Evolutionary conservation across 2,888 invertebrate species (phyloP).

Genomic region (Brenthis daphne): DNA sequence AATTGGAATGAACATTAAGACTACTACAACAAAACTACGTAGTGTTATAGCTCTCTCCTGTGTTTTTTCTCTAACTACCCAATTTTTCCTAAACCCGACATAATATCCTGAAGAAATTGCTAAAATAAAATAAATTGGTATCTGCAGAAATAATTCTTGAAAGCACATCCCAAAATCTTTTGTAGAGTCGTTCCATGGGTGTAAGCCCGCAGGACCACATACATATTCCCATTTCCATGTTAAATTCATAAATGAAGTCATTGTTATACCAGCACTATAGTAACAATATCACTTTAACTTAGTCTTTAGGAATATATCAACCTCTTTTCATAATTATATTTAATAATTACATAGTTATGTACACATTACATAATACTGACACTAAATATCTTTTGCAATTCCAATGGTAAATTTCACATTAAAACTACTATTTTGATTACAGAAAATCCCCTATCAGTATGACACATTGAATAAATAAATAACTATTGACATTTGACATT

Average conservation of each 20-base stretch:
- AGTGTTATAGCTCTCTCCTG: constrained; percentile 85
- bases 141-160: constrained; percentile 90
- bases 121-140: constrained; percentile 88
- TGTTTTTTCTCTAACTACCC: constrained; percentile 83
- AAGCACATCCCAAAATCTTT: constrained; percentile 93
- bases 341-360: too few relatives aligned
- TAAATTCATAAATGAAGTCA: constrained; percentile 52
- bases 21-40: constrained; percentile 84
- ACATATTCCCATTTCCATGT: constrained; percentile 89
- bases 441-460: not conserved
- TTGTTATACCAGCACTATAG: constrained; percentile 31
- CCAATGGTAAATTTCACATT: too few relatives aligned
- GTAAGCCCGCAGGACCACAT: constrained; percentile 88
- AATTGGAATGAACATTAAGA: constrained; percentile 86
- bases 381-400: too few relatives aligned
- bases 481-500: not conserved
- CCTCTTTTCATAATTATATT: too few relatives aligned
- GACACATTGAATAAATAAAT: constrained; percentile 15
- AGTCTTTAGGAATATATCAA: too few relatives aligned
- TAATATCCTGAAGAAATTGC: constrained; percentile 91
- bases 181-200: constrained; percentile 85
- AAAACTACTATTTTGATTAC: constrained; percentile 6
- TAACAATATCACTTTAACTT: too few relatives aligned
- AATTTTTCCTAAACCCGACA: constrained; percentile 85
- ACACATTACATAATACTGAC: too few relatives aligned